phyloP scores from a whole-genome alignment of 2,113 vertebrate species.

The Chloebia gouldiae region DNA sequence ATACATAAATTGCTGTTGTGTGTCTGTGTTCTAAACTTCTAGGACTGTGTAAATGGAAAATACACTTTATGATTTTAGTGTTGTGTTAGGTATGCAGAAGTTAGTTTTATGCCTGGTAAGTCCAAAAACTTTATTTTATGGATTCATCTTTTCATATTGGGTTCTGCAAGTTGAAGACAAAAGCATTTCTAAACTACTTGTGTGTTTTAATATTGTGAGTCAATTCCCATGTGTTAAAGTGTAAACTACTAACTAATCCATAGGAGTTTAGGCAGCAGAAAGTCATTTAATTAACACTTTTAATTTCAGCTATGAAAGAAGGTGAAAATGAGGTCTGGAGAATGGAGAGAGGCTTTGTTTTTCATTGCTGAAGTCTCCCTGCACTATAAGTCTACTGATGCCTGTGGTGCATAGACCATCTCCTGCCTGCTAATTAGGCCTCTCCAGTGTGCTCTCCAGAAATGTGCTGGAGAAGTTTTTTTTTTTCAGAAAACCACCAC shows the following conservation, averaged over 20 bases:
- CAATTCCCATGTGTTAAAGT: neutral
- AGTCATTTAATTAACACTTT: conserved; percentile 54
- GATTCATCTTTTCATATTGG: neutral
- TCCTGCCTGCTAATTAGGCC: conserved; percentile 64
- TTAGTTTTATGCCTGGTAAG: neutral
- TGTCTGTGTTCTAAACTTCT: neutral
- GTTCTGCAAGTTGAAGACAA: neutral
- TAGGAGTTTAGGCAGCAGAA: conserved; percentile 5
- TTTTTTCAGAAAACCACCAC: neutral
- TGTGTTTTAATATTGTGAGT: neutral
- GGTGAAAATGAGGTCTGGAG: conserved; percentile 14
- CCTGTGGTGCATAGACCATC: neutral
- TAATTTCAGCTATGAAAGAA: conserved; percentile 42
- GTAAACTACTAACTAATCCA: conserved; percentile 25
- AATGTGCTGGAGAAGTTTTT: conserved; percentile 5
- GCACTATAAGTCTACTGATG: neutral
- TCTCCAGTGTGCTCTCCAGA: neutral
- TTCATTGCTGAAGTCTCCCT: neutral
- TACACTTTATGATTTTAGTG: neutral
- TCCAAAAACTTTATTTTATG: neutral
- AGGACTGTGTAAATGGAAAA: neutral
- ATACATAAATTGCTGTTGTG: neutral
- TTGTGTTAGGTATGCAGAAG: neutral
- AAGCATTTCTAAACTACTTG: neutral
- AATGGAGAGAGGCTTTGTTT: conserved; percentile 5